Conservation (phyloP, 2,888 invertebrate species). For the Dryocosmus kuriphilus region DNA sequence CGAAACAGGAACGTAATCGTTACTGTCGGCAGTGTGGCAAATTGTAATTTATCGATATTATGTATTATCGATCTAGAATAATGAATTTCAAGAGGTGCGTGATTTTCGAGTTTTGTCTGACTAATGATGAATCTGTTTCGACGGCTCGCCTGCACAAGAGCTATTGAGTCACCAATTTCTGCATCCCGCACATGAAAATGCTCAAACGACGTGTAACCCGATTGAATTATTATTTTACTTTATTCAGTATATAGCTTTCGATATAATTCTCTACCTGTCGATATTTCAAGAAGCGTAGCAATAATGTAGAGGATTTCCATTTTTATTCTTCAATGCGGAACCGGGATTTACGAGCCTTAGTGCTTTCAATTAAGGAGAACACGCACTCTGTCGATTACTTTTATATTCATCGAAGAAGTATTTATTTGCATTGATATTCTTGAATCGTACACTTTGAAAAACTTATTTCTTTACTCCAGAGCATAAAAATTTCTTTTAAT, state of each 20-base stretch:
- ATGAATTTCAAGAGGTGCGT: conserved; percentile 30
- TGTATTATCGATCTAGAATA: conserved; percentile 26
- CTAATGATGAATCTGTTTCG: conserved; percentile 23
- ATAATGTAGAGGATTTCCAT: not conserved
- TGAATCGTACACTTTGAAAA: too few species aligned
- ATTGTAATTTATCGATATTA: conserved; percentile 35
- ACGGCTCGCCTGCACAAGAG: not conserved
- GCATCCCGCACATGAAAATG: not conserved
- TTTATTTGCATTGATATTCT: too few species aligned
- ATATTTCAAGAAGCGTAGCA: not conserved
- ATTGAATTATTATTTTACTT: conserved; percentile 8
- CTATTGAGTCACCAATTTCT: not conserved
- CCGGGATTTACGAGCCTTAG: not conserved
- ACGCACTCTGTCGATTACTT: not conserved
- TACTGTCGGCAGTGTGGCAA: conserved; percentile 22
- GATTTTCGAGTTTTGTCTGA: conserved; percentile 31
- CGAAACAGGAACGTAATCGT: conserved; percentile 29
- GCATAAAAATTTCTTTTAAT: too few species aligned
- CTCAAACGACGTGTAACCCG: not conserved
- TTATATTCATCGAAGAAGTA: not conserved
- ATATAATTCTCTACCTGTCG: not conserved
- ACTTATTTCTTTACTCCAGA: too few species aligned
- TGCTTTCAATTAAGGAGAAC: not conserved
- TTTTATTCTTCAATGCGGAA: not conserved
- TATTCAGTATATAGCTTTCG: not conserved